Conservation (phyloP, 2,888 invertebrate species). For the Fragum fragum region DNA sequence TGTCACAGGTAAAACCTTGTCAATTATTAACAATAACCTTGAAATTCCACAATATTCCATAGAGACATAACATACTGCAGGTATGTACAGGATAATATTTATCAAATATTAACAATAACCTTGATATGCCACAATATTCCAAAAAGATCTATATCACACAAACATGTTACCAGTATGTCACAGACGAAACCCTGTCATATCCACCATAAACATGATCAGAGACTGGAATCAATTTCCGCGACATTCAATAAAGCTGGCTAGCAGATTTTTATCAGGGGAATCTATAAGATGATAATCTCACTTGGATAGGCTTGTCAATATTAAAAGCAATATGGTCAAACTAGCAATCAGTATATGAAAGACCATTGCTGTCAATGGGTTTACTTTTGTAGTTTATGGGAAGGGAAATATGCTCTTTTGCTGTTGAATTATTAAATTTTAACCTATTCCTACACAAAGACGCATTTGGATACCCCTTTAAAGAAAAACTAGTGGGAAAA, state of each 20-base stretch:
- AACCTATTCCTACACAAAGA: no score
- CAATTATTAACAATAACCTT: not conserved
- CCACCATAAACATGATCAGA: not conserved
- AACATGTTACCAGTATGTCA: not conserved
- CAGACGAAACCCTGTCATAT: not conserved
- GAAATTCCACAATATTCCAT: not conserved
- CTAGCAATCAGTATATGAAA: not conserved
- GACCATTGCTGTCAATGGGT: not conserved
- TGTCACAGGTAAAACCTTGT: not conserved
- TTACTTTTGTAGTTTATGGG: no score
- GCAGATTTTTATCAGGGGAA: not conserved
- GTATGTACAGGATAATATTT: no score
- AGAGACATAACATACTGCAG: no score
- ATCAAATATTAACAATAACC: no score
- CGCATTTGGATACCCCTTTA: no score
- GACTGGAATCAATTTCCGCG: not conserved
- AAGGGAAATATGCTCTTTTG: no score
- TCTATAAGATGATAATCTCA: slow-evolving; percentile 3
- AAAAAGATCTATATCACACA: no score
- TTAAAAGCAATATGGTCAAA: not conserved
- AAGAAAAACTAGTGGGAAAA: no score
- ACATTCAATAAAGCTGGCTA: not conserved
- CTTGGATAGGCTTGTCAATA: not conserved
- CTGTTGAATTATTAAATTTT: no score
- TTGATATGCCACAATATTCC: no score